Percentiles rank a stretch among this genome's conserved stretches.
Conservation (phyloP, 2,113 vertebrate species). For the Austrofundulus limnaeus region DNA sequence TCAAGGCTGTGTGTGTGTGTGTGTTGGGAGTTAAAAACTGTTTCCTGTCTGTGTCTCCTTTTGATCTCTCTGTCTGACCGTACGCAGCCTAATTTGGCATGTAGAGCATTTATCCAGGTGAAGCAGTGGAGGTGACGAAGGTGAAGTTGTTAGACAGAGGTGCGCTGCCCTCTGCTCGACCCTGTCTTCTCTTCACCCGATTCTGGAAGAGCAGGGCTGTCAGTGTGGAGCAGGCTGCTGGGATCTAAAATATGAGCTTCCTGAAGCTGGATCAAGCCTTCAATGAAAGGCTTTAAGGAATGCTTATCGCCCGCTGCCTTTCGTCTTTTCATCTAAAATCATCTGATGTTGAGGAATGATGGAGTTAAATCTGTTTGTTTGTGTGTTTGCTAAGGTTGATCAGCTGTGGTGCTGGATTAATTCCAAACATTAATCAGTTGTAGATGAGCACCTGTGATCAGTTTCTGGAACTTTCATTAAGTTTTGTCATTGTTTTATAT, state of each 20-base stretch:
- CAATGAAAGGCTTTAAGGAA: background rate
- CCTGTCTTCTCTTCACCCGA: constrained; percentile 45
- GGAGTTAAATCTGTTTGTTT: too few relatives aligned
- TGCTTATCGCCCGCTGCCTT: too few relatives aligned
- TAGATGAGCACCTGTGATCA: too few relatives aligned
- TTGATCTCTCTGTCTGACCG: constrained; percentile 44
- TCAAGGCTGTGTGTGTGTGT: constrained; percentile 23
- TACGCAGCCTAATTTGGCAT: constrained; percentile 50
- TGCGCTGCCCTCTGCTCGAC: constrained; percentile 59
- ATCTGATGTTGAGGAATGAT: too few relatives aligned
- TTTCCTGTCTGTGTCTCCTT: constrained; percentile 34
- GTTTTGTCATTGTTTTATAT: too few relatives aligned
- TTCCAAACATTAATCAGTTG: too few relatives aligned
- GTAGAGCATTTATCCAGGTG: constrained; percentile 65
- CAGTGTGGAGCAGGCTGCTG: constrained; percentile 18
- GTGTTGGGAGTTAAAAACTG: constrained; percentile 33
- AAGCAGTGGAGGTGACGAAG: constrained; percentile 66
- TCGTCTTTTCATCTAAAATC: too few relatives aligned
- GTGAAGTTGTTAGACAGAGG: constrained; percentile 73
- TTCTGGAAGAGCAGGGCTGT: constrained; percentile 35
- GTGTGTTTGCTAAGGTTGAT: too few relatives aligned
- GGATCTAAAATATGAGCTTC: constrained; percentile 16
- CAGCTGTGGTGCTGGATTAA: too few relatives aligned
- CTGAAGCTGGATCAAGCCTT: background rate
- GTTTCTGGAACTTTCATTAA: too few relatives aligned